Evolutionary conservation across 2,113 vertebrate species (phyloP).

Genomic region (Malurus melanocephalus): DNA sequence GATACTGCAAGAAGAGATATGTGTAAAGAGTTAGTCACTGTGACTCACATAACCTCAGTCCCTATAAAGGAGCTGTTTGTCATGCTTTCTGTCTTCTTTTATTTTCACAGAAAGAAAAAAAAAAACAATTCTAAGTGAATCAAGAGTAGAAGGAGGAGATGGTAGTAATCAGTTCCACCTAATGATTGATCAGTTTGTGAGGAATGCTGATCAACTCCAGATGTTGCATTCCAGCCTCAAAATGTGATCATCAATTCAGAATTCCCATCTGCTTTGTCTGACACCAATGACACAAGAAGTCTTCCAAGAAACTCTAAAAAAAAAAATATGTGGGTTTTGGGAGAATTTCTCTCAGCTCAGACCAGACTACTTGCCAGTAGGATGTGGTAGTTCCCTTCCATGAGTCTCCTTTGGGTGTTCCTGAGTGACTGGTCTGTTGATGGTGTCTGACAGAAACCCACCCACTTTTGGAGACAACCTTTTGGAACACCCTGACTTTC

Average conservation of each 20-base stretch:
- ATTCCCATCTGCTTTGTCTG: slow-evolving; percentile 42
- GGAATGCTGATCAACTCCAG: slow-evolving; percentile 62
- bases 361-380: neutral
- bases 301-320: neutral
- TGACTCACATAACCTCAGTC: slow-evolving; percentile 64
- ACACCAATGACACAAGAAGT: neutral
- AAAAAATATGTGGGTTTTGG: neutral
- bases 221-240: slow-evolving; percentile 36
- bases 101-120: neutral
- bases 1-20: slow-evolving; percentile 64
- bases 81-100: slow-evolving; percentile 35
- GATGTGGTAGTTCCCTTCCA: neutral
- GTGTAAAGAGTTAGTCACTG: slow-evolving; percentile 67
- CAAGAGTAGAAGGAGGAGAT: slow-evolving; percentile 55
- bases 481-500: neutral
- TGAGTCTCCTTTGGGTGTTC: neutral
- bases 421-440: neutral
- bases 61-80: slow-evolving; percentile 31
- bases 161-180: slow-evolving; percentile 63
- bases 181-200: slow-evolving; percentile 65
- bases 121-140: slow-evolving; percentile 54
- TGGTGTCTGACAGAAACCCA: neutral
- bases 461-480: neutral
- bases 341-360: neutral
- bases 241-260: slow-evolving; percentile 53